phyloP scores from a whole-genome alignment of 1,140 invertebrate genomes.

The Cyphomyrmex costatus region DNA sequence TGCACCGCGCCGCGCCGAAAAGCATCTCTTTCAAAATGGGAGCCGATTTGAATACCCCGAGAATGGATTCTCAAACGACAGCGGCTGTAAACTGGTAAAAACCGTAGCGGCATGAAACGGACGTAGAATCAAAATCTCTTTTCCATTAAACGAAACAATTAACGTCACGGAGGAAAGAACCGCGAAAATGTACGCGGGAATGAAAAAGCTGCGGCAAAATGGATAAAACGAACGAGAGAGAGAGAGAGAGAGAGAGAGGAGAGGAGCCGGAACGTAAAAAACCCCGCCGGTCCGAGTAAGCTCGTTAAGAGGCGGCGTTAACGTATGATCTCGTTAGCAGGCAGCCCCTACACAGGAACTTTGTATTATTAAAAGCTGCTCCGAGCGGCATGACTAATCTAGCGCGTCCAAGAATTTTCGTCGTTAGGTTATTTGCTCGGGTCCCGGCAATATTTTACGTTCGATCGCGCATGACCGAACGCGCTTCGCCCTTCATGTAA shows the following conservation, averaged over 20 bases:
- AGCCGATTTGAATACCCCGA: slow-evolving; percentile 17
- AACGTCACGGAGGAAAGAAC: slow-evolving; percentile 60
- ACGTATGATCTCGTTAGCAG: slow-evolving; percentile 83
- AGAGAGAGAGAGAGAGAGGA: too few species aligned
- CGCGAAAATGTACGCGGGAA: slow-evolving; percentile 49
- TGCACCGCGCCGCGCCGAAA: neutral
- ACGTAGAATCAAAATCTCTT: slow-evolving; percentile 65
- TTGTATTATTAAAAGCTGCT: slow-evolving; percentile 84
- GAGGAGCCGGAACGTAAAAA: slow-evolving; percentile 75
- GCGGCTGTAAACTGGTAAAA: slow-evolving; percentile 15
- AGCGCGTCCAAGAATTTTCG: slow-evolving; percentile 77
- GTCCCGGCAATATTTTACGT: slow-evolving; percentile 60
- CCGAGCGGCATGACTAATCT: slow-evolving; percentile 81
- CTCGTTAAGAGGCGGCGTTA: slow-evolving; percentile 84
- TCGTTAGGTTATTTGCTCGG: slow-evolving; percentile 59
- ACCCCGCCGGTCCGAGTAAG: slow-evolving; percentile 73
- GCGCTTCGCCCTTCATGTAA: neutral
- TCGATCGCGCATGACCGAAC: slow-evolving; percentile 4
- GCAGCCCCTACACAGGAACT: slow-evolving; percentile 77
- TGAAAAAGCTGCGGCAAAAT: slow-evolving; percentile 56
- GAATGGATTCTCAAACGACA: neutral
- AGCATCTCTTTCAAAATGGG: neutral
- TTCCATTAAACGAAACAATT: slow-evolving; percentile 78
- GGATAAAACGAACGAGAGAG: slow-evolving; percentile 54
- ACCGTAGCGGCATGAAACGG: neutral